Percentiles rank a stretch among this genome's conserved stretches.
Evolutionary conservation across 2,797 vertebrate species (phyloP).

Genomic region (Scolopax rusticola): DNA sequence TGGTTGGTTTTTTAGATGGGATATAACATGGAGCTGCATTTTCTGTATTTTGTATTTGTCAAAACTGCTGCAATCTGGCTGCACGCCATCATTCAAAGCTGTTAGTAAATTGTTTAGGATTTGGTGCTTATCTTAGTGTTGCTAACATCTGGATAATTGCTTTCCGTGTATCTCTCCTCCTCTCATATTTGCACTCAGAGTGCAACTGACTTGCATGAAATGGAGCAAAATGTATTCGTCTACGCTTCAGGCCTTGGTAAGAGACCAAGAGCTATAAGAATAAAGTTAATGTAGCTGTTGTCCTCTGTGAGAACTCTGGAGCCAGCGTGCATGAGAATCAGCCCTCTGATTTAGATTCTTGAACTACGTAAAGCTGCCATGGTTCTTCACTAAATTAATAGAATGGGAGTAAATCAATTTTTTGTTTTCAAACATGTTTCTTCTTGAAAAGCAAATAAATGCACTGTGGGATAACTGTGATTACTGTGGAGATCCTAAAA

Average conservation of each 20-base stretch:
- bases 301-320: not conserved
- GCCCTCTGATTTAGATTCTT: not conserved
- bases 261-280: not conserved
- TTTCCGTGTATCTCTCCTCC: not conserved
- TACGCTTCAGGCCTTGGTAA: not conserved
- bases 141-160: not conserved
- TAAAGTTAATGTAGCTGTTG: not conserved
- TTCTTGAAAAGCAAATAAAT: slow-evolving; percentile 43
- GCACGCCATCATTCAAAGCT: not conserved
- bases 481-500: not conserved
- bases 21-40: not conserved
- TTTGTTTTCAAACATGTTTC: slow-evolving; percentile 15
- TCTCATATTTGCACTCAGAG: not conserved
- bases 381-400: not conserved
- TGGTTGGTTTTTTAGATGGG: not conserved
- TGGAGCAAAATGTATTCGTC: not conserved
- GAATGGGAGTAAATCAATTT: slow-evolving; percentile 24
- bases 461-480: not conserved
- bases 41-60: not conserved
- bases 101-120: slow-evolving; percentile 1
- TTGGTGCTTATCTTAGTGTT: not conserved
- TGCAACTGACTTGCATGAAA: not conserved
- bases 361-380: not conserved
- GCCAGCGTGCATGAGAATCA: not conserved
- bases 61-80: not conserved